These are phyloP conservation scores for Acanthiza pusilla DNA, from an alignment of 2,797 vertebrate species.

Conservation along the genomic window DNA sequence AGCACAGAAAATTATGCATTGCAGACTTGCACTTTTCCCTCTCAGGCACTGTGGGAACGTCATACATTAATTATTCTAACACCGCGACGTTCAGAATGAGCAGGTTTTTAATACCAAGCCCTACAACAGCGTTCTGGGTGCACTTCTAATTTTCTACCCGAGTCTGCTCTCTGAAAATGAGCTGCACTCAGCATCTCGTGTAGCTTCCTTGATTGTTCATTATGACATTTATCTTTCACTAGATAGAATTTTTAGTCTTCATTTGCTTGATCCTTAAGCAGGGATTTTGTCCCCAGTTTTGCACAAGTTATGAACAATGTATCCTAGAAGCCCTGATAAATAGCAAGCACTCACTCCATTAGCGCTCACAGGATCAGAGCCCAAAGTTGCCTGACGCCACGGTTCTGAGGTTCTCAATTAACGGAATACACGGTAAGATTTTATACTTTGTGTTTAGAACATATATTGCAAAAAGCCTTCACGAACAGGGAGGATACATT, in stretches of 20 bases:
- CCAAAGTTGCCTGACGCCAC: neutral
- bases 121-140: fast-evolving
- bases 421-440: neutral
- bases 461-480: neutral
- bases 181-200: neutral
- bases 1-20: neutral
- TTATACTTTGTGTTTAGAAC: neutral
- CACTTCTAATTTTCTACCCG: neutral
- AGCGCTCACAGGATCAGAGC: neutral
- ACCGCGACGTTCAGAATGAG: fast-evolving
- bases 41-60: neutral
- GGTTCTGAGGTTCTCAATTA: neutral
- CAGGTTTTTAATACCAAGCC: neutral
- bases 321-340: neutral
- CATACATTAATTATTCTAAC: neutral
- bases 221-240: neutral
- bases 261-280: neutral
- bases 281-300: neutral
- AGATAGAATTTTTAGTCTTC: neutral
- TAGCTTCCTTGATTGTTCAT: neutral
- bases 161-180: neutral
- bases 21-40: neutral
- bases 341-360: neutral
- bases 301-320: neutral
- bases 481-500: fast-evolving